A percentile compares a stretch with the other conserved stretches of the same genome.
Conservation (phyloP, 2,797 vertebrate genomes). For the Xyrichtys novacula region DNA sequence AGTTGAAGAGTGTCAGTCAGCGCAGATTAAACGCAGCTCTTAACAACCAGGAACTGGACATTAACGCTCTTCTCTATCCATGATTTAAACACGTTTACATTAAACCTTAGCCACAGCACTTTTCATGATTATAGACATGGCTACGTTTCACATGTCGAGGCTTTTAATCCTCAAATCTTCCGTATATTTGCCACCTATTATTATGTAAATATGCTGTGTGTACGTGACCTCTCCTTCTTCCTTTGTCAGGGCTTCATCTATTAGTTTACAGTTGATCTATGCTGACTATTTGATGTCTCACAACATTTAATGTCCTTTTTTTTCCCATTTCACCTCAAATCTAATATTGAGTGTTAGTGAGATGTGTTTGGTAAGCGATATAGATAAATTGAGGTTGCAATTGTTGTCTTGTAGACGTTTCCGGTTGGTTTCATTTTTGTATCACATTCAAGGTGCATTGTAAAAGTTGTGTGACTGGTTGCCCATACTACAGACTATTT, state of each 20-base stretch:
- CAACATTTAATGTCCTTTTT: too few species aligned
- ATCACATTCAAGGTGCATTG: too few species aligned
- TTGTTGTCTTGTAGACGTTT: too few species aligned
- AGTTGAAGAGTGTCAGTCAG: constrained; percentile 45
- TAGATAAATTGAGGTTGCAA: too few species aligned
- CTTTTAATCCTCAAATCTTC: fast-evolving
- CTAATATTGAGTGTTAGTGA: too few species aligned
- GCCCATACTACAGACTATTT: background rate
- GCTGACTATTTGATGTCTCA: background rate
- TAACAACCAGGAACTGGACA: too few species aligned
- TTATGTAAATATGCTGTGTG: background rate
- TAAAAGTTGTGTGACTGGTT: too few species aligned
- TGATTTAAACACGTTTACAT: background rate
- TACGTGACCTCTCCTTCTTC: background rate
- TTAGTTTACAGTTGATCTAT: background rate
- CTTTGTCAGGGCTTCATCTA: background rate
- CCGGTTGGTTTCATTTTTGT: too few species aligned
- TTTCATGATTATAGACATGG: fast-evolving
- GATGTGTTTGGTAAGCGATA: too few species aligned
- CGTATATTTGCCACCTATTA: background rate
- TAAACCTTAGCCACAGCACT: fast-evolving
- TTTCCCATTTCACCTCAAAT: too few species aligned
- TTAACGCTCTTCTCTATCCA: too few species aligned
- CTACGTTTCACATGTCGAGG: background rate
- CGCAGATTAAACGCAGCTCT: constrained; percentile 49